Evolutionary conservation across 2,113 vertebrate genomes (phyloP).

Genomic region (Myotis brandtii): DNA sequence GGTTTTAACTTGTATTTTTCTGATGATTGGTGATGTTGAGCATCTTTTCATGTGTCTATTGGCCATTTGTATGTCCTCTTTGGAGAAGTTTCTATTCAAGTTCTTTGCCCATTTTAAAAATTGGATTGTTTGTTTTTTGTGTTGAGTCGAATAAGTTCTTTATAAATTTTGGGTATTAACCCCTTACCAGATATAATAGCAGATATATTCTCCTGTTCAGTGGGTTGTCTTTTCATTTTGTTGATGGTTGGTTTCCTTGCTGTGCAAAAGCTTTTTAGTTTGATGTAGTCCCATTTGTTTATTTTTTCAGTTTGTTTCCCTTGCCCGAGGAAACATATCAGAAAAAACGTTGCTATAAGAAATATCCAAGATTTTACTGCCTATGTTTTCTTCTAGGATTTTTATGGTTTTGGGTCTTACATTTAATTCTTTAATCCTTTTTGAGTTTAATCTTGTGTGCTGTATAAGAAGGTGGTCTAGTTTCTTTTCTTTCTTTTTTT

Average conservation of each 20-base stretch:
- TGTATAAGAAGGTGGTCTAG: not conserved
- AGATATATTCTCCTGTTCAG: not conserved
- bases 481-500: not conserved
- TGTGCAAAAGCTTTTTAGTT: not conserved
- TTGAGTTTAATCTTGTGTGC: not conserved
- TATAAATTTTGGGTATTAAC: not conserved
- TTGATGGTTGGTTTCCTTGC: not conserved
- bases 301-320: not conserved
- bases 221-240: not conserved
- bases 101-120: not conserved
- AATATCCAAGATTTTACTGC: not conserved
- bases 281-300: not conserved
- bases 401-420: not conserved
- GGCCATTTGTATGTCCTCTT: too few relatives aligned
- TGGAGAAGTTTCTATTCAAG: not conserved
- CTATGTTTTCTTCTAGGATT: not conserved
- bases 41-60: too few relatives aligned
- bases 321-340: not conserved
- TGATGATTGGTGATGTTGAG: too few relatives aligned
- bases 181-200: not conserved
- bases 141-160: not conserved
- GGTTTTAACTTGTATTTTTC: too few relatives aligned
- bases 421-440: not conserved
- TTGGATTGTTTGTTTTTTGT: not conserved
- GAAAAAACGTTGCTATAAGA: not conserved